Percentiles rank a stretch among this genome's conserved stretches.
Evolutionary conservation across 2,888 invertebrate genomes (phyloP).

Genomic region (Sarcophaga rosellei): DNA sequence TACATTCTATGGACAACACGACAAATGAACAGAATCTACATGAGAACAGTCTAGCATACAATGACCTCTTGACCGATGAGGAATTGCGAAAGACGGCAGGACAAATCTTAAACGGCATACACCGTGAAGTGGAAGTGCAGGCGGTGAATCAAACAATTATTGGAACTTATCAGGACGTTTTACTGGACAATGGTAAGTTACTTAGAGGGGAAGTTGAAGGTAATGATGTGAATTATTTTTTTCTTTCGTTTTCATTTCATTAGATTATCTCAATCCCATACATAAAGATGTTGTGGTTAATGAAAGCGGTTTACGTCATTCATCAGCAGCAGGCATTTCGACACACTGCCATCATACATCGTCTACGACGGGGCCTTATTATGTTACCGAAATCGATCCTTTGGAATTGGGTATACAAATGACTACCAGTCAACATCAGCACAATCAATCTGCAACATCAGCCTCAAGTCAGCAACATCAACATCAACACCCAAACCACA

Average conservation of each 20-base stretch:
- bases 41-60: slow-evolving; percentile 71
- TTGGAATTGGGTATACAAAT: slow-evolving; percentile 81
- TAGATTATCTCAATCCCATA: slow-evolving; percentile 86
- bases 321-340: slow-evolving; percentile 42
- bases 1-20: slow-evolving; percentile 9
- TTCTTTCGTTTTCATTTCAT: slow-evolving; percentile 14
- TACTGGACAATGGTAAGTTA: slow-evolving; percentile 79
- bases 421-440: slow-evolving; percentile 68
- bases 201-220: too few species aligned
- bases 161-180: slow-evolving; percentile 79
- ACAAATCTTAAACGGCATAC: slow-evolving; percentile 84
- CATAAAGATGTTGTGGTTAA: slow-evolving; percentile 89
- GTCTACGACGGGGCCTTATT: slow-evolving; percentile 75
- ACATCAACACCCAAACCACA: slow-evolving; percentile 14
- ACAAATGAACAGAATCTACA: slow-evolving; percentile 36
- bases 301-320: slow-evolving; percentile 86
- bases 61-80: slow-evolving; percentile 77
- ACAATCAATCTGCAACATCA: slow-evolving; percentile 30
- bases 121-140: slow-evolving; percentile 84
- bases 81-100: slow-evolving; percentile 84
- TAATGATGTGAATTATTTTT: background rate
- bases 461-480: slow-evolving; percentile 18
- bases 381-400: slow-evolving; percentile 81
- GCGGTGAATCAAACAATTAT: slow-evolving; percentile 81
- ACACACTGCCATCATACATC: slow-evolving; percentile 56